Conservation (phyloP, 30 jellyfish, hydroid and myxozoan species). For the Aurelia coerulea region DNA sequence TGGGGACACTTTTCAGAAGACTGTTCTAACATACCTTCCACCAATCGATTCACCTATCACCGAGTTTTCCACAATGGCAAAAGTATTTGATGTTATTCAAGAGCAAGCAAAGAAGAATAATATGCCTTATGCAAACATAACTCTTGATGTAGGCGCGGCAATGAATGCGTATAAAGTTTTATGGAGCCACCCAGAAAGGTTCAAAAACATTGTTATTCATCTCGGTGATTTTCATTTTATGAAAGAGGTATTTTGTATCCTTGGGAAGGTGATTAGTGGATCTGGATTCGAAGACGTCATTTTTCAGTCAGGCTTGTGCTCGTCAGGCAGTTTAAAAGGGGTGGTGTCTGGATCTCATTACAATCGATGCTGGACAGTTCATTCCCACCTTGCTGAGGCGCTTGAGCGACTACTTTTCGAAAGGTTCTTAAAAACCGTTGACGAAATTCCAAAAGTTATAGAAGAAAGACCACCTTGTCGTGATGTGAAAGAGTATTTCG, state of each 20-base stretch:
- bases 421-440: conserved; percentile 21
- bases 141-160: conserved; percentile 68
- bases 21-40: conserved; percentile 32
- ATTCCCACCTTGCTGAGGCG: conserved; percentile 18
- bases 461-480: conserved; percentile 28
- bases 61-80: conserved; percentile 22
- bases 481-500: conserved; percentile 27
- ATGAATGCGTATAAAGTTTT: conserved; percentile 37
- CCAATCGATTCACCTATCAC: conserved; percentile 40
- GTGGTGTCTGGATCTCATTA: conserved; percentile 45
- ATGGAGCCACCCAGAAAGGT: conserved; percentile 47
- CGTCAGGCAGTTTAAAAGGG: conserved; percentile 58
- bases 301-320: conserved; percentile 44
- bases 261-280: conserved; percentile 36
- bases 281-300: conserved; percentile 67
- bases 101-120: conserved; percentile 8
- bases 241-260: conserved; percentile 50
- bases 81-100: background rate
- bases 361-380: conserved; percentile 62
- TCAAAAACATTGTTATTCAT: conserved; percentile 42
- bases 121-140: conserved; percentile 46
- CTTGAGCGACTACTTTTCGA: conserved; percentile 51
- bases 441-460: conserved; percentile 12
- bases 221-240: conserved; percentile 72
- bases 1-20: background rate